phyloP scores from a whole-genome alignment of 2,888 invertebrate genomes.

The Lasioglossum pauxillum region DNA sequence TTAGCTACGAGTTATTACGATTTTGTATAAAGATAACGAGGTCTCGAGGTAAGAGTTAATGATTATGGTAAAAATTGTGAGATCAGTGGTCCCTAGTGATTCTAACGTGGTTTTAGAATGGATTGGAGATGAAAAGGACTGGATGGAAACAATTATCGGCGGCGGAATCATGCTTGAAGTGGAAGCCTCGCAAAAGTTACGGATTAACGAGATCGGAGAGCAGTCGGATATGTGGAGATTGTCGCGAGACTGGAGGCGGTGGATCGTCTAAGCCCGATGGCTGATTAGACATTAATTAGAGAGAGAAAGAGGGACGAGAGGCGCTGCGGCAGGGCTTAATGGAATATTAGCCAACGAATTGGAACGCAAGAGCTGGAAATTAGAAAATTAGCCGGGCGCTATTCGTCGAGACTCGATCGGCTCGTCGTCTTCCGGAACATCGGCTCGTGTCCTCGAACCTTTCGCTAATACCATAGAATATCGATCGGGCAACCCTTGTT shows the following conservation, averaged over 20 bases:
- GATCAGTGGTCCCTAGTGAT: background rate
- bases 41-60: too few relatives aligned
- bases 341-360: slow-evolving; percentile 80
- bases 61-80: background rate
- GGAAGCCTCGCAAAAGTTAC: slow-evolving; percentile 12
- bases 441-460: slow-evolving; percentile 22
- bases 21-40: too few relatives aligned
- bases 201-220: slow-evolving; percentile 22
- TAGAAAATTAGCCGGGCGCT: slow-evolving; percentile 75
- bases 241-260: slow-evolving; percentile 38
- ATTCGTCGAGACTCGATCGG: slow-evolving; percentile 55
- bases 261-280: slow-evolving; percentile 70
- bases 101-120: background rate
- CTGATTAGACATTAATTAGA: slow-evolving; percentile 80
- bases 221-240: slow-evolving; percentile 35
- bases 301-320: slow-evolving; percentile 69
- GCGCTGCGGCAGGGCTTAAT: slow-evolving; percentile 74
- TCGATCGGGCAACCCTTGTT: slow-evolving; percentile 27
- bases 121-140: background rate
- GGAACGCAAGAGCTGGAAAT: slow-evolving; percentile 73
- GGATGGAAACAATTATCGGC: slow-evolving; percentile 23
- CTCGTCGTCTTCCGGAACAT: slow-evolving; percentile 28
- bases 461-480: slow-evolving; percentile 19
- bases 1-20: too few relatives aligned
- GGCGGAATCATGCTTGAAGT: background rate